These are phyloP conservation scores for Rhinichthys osculus DNA, from an alignment of 2,797 vertebrate species.

Conservation along the genomic window DNA sequence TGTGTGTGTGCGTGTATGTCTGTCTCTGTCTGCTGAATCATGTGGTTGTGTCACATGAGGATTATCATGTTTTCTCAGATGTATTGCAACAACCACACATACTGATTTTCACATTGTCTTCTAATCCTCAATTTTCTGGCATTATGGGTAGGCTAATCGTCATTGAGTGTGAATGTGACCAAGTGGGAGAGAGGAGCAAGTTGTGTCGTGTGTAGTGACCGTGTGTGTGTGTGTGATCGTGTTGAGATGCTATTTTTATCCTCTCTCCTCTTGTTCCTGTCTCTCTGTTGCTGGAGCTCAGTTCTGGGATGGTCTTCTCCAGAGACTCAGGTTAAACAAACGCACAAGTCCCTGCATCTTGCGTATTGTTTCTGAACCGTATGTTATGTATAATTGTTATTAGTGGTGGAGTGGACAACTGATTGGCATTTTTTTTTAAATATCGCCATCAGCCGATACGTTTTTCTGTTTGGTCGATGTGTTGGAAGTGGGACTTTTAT, in stretches of 20 bases:
- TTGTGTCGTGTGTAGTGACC: background rate
- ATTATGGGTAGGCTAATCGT: slow-evolving; percentile 17
- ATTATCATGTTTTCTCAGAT: slow-evolving; percentile 47
- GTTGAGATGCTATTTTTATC: slow-evolving; percentile 76
- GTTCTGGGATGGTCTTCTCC: slow-evolving; percentile 65
- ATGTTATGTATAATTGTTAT: background rate
- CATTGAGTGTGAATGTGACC: background rate
- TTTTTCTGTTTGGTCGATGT: too few relatives aligned
- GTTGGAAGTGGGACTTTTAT: background rate
- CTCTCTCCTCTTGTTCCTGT: slow-evolving; percentile 50
- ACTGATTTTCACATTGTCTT: slow-evolving; percentile 14
- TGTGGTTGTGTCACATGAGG: slow-evolving; percentile 54
- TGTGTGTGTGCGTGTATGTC: slow-evolving; percentile 26
- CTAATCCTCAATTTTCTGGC: slow-evolving; percentile 16
- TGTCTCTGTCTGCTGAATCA: slow-evolving; percentile 49
- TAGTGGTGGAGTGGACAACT: background rate
- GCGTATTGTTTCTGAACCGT: background rate
- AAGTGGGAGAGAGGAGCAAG: background rate
- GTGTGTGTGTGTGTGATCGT: slow-evolving; percentile 44
- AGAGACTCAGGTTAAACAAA: slow-evolving; percentile 51
- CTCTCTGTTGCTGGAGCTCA: slow-evolving; percentile 72
- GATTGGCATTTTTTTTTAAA: background rate
- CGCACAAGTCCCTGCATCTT: slow-evolving; percentile 11
- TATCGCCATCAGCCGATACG: too few relatives aligned
- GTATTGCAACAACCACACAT: slow-evolving; percentile 15